Base-by-base conservation (phyloP, 2,797 vertebrate genomes). In the Arrhamphus sclerolepis region DNA sequence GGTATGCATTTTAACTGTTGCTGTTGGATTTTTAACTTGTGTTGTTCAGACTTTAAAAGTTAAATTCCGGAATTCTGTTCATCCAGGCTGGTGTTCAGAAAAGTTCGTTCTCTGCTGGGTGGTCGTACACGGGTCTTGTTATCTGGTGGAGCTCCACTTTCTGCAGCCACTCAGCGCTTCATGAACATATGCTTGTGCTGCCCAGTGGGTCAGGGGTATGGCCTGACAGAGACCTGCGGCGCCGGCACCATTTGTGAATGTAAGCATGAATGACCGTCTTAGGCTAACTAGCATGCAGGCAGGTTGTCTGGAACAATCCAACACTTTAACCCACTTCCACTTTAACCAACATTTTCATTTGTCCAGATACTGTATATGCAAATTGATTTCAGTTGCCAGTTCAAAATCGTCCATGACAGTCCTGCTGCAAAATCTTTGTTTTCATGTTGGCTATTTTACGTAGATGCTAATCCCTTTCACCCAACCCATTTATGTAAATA, bases 171-270 rank as follows among this genome's bases (percentile, higher is more conserved):
- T 0, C 96, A 99, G 64, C 91, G 95, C 28, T 99, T 99, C 88
- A 98, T 99, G 96, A 99, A 99, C 40, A 96, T 99, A 70, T 99
- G 97, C 56, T 94, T 99, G 66, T 98, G 97, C 83, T 99, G 97
- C 82, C 93, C 96, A 0, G 96, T 99, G 67, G 96, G 96, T 13
- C 97, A 98, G 81, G 97, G 96, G 0, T 99, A 99, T 2, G 97
- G 97, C 39, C 93, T 99, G 52, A 99, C 97, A 0, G 97, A 99
- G 75, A 97, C 96, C 0, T 93, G 94, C 0, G 97, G 97, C 0
- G 96, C 95, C 0, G 97, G 96, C 39, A 96, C 95, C 14, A 94
- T 99, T 65, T 95, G 93, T 0, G 93, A 96, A 78, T 56, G 97
- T 98, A 52, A 88, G 96, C 82, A 29, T 13, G 0, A 24, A 6